Evolutionary conservation across 2,797 vertebrate genomes (phyloP).

Genomic region (Atherinosoma microstoma): DNA sequence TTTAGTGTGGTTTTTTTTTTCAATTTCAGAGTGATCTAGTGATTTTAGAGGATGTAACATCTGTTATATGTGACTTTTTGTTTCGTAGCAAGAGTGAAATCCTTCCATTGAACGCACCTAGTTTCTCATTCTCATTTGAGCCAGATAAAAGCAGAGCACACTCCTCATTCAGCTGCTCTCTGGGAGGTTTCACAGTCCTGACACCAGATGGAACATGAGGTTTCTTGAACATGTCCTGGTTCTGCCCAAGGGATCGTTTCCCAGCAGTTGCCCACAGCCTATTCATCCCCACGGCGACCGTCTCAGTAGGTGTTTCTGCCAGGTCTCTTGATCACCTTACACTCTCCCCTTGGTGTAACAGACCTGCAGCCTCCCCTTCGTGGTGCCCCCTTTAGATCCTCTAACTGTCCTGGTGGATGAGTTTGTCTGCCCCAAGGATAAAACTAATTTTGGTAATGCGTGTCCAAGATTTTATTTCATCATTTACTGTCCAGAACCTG

Average conservation of each 20-base stretch:
- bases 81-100: slow-evolving; percentile 15
- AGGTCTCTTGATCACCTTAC: slow-evolving; percentile 46
- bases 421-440: slow-evolving; percentile 49
- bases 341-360: slow-evolving; percentile 47
- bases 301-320: slow-evolving; percentile 52
- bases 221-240: slow-evolving; percentile 38
- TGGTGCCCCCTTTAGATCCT: slow-evolving; percentile 37
- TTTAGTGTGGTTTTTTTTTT: neutral
- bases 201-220: slow-evolving; percentile 47
- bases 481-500: slow-evolving; percentile 50
- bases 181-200: slow-evolving; percentile 23
- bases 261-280: slow-evolving; percentile 29
- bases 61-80: neutral
- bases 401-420: slow-evolving; percentile 42
- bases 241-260: slow-evolving; percentile 44
- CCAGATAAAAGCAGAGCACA: slow-evolving; percentile 28
- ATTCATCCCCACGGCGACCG: slow-evolving; percentile 24
- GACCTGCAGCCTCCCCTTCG: slow-evolving; percentile 30
- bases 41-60: neutral
- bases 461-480: slow-evolving; percentile 42
- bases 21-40: neutral
- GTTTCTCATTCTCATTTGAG: slow-evolving; percentile 45
- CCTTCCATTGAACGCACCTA: slow-evolving; percentile 26
- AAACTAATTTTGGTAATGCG: slow-evolving; percentile 55
- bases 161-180: slow-evolving; percentile 30